These are phyloP conservation scores for Lasioglossum malachurum DNA, from an alignment of 2,888 invertebrate species.

Conservation along the genomic window DNA sequence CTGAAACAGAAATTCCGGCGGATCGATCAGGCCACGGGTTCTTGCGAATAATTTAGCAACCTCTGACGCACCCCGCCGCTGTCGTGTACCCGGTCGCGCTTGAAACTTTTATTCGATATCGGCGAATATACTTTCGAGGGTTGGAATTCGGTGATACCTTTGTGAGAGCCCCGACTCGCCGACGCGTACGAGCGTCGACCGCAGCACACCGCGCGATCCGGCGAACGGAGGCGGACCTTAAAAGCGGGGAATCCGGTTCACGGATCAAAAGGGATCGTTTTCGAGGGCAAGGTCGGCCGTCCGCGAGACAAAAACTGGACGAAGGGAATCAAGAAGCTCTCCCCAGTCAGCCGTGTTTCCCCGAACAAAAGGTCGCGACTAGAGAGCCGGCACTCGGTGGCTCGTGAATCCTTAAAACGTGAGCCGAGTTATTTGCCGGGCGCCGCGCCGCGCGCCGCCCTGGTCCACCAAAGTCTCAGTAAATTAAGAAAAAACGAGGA, in stretches of 20 bases:
- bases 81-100: background rate
- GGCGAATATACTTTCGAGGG: conserved; percentile 28
- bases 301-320: background rate
- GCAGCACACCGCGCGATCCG: background rate
- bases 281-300: conserved; percentile 47
- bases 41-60: conserved; percentile 39
- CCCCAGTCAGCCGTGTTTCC: conserved; percentile 4
- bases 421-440: conserved; percentile 60
- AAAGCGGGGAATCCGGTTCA: background rate
- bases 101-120: conserved; percentile 44
- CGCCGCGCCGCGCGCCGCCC: conserved; percentile 35
- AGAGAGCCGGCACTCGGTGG: conserved; percentile 22
- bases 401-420: conserved; percentile 57
- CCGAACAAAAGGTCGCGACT: conserved; percentile 26
- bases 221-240: conserved; percentile 2
- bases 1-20: conserved; percentile 82
- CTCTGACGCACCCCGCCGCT: background rate
- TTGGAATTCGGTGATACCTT: background rate
- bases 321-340: conserved; percentile 20
- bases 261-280: conserved; percentile 27
- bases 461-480: conserved; percentile 43
- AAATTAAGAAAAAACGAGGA: conserved; percentile 59
- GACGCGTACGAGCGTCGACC: background rate
- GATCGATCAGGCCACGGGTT: conserved; percentile 25
- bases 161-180: background rate